Evolutionary conservation across 2,113 vertebrate genomes (phyloP).

Genomic region (Desmodus rotundus): DNA sequence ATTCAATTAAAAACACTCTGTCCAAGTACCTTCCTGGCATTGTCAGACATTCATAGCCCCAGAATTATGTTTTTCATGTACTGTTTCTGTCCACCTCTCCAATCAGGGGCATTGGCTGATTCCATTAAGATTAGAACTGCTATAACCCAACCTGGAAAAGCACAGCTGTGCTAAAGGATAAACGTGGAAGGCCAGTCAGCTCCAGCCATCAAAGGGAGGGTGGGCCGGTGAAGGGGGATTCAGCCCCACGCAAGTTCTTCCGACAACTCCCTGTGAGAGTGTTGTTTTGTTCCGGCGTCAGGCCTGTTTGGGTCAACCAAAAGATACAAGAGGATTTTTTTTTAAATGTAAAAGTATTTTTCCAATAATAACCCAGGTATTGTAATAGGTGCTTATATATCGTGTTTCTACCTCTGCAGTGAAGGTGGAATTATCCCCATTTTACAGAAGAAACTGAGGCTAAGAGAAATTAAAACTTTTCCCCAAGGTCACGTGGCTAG

Average conservation of each 20-base stretch:
- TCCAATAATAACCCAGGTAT: not conserved
- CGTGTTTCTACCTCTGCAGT: not conserved
- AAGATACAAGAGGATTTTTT: not conserved
- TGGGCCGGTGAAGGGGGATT: not conserved
- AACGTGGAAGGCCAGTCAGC: not conserved
- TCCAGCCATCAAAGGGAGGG: too few relatives aligned
- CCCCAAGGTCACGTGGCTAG: not conserved
- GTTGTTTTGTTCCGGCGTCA: not conserved
- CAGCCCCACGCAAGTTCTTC: not conserved
- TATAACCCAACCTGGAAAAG: not conserved
- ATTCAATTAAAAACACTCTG: slow-evolving; percentile 19
- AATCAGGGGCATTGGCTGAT: slow-evolving; percentile 32
- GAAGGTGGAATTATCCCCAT: not conserved
- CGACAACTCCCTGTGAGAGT: not conserved
- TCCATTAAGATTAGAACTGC: slow-evolving; percentile 44
- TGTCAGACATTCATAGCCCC: not conserved
- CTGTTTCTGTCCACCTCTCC: not conserved
- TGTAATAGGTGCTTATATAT: not conserved
- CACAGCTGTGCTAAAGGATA: not conserved
- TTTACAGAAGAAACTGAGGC: not conserved
- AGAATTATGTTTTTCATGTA: slow-evolving; percentile 25
- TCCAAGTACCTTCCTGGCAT: not conserved
- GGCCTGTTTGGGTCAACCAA: not conserved
- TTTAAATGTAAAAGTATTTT: not conserved
- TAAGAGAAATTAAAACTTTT: not conserved